Evolutionary conservation across 2,797 vertebrate genomes (phyloP).

Genomic region (Anabas testudineus): DNA sequence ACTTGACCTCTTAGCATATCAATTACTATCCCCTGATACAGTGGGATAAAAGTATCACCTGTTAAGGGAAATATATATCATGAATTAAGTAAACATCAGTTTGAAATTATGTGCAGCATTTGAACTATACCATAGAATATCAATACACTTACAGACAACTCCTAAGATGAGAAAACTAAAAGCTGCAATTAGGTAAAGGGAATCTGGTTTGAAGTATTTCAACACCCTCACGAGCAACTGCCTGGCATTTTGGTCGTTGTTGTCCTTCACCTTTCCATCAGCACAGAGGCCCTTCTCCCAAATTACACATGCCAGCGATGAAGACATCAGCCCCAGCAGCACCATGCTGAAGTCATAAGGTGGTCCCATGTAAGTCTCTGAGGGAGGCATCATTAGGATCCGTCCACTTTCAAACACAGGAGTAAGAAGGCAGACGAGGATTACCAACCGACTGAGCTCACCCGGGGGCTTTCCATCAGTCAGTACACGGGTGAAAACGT

Average conservation of each 20-base stretch:
- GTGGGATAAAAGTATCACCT: constrained; percentile 88
- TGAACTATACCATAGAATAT: not conserved
- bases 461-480: constrained; percentile 27
- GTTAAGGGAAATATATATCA: constrained; percentile 22
- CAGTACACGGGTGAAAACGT: constrained; percentile 22
- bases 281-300: constrained; percentile 77
- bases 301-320: constrained; percentile 65
- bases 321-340: constrained; percentile 55
- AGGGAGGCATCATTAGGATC: constrained; percentile 30
- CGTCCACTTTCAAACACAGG: constrained; percentile 72
- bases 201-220: constrained; percentile 80
- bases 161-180: constrained; percentile 84
- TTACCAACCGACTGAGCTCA: constrained; percentile 52
- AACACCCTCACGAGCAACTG: constrained; percentile 78
- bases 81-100: not conserved
- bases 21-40: constrained; percentile 87
- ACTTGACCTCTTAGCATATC: constrained; percentile 80
- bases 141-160: constrained; percentile 83
- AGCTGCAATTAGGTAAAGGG: constrained; percentile 72
- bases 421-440: constrained; percentile 72
- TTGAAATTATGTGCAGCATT: not conserved
- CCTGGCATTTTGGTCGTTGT: constrained; percentile 41
- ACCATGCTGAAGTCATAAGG: constrained; percentile 59
- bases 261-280: constrained; percentile 17
- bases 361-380: not conserved